Evolutionary conservation across 2,113 vertebrate species (phyloP).

Genomic region (Amazona guildingii): DNA sequence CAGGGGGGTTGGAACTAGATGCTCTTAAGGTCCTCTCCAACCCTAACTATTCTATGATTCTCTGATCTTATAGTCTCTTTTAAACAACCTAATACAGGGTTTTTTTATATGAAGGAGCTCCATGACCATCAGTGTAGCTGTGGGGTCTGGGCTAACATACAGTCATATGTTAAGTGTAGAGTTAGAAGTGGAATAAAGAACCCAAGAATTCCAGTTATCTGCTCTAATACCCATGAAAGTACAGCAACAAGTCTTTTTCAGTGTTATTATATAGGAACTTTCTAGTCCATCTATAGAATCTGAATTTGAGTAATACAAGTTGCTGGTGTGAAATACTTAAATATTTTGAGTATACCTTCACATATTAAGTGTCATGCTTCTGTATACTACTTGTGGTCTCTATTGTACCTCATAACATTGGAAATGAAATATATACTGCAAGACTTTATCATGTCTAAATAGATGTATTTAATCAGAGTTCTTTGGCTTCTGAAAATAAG

Average conservation of each 20-base stretch:
- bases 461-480: conserved; percentile 78
- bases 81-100: background rate
- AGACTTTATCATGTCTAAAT: conserved; percentile 71
- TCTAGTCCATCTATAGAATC: background rate
- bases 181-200: background rate
- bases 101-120: background rate
- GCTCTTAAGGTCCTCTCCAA: too few species aligned
- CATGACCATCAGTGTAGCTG: background rate
- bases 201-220: background rate
- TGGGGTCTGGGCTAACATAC: background rate
- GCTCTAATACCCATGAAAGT: accelerated
- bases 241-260: background rate
- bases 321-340: conserved; percentile 16
- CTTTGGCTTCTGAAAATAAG: conserved; percentile 79
- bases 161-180: background rate
- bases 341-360: background rate
- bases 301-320: background rate
- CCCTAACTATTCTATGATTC: too few species aligned
- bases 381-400: conserved; percentile 1
- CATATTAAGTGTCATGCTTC: conserved; percentile 21
- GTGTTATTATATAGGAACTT: background rate
- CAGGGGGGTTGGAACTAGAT: too few species aligned
- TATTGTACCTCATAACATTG: conserved; percentile 30
- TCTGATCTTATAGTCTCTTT: background rate
- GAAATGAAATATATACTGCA: conserved; percentile 61